Base-by-base conservation (phyloP, 2,888 invertebrate species). In the Latrodectus elegans region DNA sequence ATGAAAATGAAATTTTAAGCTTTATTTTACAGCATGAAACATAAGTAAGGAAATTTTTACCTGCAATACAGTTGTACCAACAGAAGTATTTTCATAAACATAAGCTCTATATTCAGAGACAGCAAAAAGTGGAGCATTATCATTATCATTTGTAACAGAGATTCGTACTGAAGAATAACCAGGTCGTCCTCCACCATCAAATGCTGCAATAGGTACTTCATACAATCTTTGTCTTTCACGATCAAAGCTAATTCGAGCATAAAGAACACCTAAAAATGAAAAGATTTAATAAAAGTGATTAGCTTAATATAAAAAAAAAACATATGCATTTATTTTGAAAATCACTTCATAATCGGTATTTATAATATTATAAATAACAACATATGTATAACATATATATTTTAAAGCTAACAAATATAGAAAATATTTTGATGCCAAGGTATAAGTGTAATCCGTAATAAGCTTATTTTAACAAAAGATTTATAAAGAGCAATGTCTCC, bases 101-200 rank as follows among this genome's bases (percentile, higher is more conserved):
- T 91, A 91, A 52, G 91, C 90, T 83, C 91, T 91, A 90, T 92
- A 92, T 81, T 92, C 91, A 76, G 91, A 90, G 73, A 91, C 91
- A 53, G 91, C 84, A 90, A 92, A 92, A 85, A 91, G 90, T 64
- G 92, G 92, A 68, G 91, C 89, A 90, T 92, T 91, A 89, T 92
- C 92, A 88, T 92, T 92, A 77, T 91, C 91, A 90, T 92, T 92
- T 12, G 90, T 91, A 17, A 92, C 91, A n/a, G 89, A 89, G 22
- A 90, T 89, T 26, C 90, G 79, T 38, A 90, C 89, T 22, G 87
- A 82, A 26, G 90, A 85, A 75, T 90, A 90, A 26, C 91, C 92
- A 90, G 91, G 91, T 68, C 91, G 90, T 38, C 92, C 92, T 14
- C 92, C 93, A 86, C 92, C 92, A 89, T 93, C 93, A 71, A 91